Percentiles rank a stretch among this genome's conserved stretches.
Conservation (phyloP, 2,797 vertebrate genomes). For the Aldrovandia affinis region DNA sequence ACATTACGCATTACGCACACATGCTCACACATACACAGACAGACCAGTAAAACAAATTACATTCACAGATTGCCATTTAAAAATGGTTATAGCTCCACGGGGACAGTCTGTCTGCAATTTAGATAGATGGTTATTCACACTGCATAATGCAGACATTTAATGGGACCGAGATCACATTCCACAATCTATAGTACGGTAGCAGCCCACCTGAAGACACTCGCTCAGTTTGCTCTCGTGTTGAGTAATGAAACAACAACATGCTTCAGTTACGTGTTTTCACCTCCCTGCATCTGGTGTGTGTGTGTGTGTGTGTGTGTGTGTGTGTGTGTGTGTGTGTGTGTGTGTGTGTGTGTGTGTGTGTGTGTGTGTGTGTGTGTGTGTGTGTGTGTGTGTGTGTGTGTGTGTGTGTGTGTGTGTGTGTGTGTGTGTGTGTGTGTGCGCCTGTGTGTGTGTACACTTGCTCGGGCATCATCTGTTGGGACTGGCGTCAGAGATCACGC, state of each 20-base stretch:
- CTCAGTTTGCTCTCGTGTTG: neutral
- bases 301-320: neutral
- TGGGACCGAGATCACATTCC: neutral
- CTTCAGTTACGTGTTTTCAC: neutral
- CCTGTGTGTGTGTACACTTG: conserved; percentile 38
- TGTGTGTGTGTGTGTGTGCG: neutral
- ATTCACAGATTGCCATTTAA: conserved; percentile 25
- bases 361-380: no score
- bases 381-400: neutral
- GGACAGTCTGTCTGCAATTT: conserved; percentile 23
- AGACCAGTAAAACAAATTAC: conserved; percentile 18
- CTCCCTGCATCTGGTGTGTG: neutral
- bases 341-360: neutral
- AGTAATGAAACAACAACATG: neutral
- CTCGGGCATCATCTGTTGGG: conserved; percentile 38
- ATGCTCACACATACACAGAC: neutral
- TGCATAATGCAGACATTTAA: conserved; percentile 25
- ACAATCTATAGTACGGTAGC: neutral
- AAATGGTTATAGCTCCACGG: neutral
- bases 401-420: neutral
- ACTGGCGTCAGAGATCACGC: conserved; percentile 32
- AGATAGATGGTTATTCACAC: conserved; percentile 23
- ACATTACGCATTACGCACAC: neutral
- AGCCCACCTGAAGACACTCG: neutral
- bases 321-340: neutral